A percentile compares a stretch with the other conserved stretches of the same genome.
Conservation (phyloP, 2,888 invertebrate genomes). For the Exocentrus adspersus region DNA sequence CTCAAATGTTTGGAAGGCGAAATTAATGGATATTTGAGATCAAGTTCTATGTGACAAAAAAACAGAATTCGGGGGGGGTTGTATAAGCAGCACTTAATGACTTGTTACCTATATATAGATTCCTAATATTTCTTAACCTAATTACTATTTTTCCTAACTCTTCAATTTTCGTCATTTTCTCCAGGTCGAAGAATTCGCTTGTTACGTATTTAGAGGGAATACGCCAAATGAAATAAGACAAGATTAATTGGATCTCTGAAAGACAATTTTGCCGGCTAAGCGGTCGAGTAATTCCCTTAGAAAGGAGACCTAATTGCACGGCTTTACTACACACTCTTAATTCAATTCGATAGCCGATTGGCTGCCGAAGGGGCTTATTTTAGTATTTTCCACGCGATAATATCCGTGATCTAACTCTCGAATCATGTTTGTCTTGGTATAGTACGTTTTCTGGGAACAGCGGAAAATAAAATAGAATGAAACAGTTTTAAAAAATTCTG, state of each 20-base stretch:
- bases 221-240: constrained; percentile 9
- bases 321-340: constrained; percentile 48
- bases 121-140: no score
- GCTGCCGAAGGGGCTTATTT: constrained; percentile 48
- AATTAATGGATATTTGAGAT: no score
- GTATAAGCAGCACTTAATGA: no score
- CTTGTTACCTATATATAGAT: no score
- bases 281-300: constrained; percentile 47
- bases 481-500: no score
- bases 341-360: constrained; percentile 46
- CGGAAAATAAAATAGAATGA: no score
- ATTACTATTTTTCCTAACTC: no score
- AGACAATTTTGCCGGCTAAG: constrained; percentile 40
- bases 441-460: neutral
- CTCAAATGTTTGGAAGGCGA: no score
- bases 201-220: neutral
- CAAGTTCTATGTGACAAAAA: no score
- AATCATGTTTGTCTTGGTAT: neutral
- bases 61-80: no score
- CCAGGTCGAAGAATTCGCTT: neutral
- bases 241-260: constrained; percentile 13
- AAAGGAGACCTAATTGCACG: constrained; percentile 48
- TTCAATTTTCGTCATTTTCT: neutral
- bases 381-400: constrained; percentile 50
- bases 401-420: constrained; percentile 35